These are phyloP conservation scores for Zalophus californianus DNA, from an alignment of 2,797 vertebrate genomes.

Conservation along the genomic window DNA sequence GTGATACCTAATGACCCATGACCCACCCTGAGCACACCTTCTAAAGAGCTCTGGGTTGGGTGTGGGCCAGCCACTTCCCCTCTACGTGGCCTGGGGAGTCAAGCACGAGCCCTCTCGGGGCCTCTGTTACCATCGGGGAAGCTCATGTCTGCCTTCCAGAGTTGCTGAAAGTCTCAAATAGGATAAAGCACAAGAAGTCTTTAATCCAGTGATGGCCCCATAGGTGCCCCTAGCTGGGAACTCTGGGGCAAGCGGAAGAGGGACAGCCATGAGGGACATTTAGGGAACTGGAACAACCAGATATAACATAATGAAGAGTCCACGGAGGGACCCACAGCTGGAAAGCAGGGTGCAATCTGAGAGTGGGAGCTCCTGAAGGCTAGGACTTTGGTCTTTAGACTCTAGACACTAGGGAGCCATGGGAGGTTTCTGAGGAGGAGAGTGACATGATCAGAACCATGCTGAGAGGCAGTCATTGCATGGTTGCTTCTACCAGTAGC, in stretches of 20 bases:
- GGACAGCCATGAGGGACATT: too few relatives aligned
- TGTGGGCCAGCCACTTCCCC: neutral
- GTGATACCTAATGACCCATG: neutral
- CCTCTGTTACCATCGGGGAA: neutral
- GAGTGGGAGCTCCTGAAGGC: neutral
- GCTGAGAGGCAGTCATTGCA: accelerated
- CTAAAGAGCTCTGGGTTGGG: neutral
- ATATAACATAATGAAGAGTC: neutral
- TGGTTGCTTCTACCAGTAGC: neutral
- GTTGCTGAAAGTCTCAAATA: neutral
- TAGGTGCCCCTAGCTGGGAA: neutral
- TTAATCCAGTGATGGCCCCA: neutral
- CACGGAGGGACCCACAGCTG: neutral
- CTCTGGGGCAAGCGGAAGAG: neutral
- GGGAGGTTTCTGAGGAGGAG: neutral
- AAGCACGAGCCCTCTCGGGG: neutral
- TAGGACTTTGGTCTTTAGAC: neutral
- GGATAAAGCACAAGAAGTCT: neutral
- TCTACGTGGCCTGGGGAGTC: neutral
- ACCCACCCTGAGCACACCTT: neutral
- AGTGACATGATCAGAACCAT: neutral
- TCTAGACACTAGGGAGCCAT: neutral
- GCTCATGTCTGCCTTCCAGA: neutral
- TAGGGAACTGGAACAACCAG: neutral
- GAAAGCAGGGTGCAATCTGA: neutral